A percentile compares a stretch with the other conserved stretches of the same genome.
phyloP scores from a whole-genome alignment of 2,113 vertebrate species.

The Semnopithecus entellus region DNA sequence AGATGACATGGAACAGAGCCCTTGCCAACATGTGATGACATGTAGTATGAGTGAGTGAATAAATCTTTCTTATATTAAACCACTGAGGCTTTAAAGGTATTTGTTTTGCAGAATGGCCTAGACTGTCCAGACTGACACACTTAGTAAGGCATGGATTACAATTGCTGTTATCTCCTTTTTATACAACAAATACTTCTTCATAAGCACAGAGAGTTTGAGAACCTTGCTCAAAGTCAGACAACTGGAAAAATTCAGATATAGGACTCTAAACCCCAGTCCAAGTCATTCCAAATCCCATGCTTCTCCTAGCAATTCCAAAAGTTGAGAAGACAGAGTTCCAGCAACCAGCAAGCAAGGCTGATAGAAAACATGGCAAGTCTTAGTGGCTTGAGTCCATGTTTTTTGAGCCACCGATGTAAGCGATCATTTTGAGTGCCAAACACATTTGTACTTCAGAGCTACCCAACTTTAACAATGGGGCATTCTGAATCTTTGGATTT shows the following conservation, averaged over 20 bases:
- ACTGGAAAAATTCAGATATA: not conserved
- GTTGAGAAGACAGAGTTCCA: not conserved
- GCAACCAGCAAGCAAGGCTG: not conserved
- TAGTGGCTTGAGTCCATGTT: not conserved
- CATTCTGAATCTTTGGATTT: conserved; percentile 25
- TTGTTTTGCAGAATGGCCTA: conserved; percentile 17
- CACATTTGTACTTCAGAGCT: conserved; percentile 42
- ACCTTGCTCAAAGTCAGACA: not conserved
- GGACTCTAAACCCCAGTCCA: not conserved
- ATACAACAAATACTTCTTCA: not conserved
- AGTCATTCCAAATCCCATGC: not conserved
- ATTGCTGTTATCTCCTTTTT: not conserved
- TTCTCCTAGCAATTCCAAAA: not conserved
- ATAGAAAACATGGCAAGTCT: not conserved
- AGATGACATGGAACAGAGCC: not conserved
- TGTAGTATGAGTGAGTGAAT: not conserved
- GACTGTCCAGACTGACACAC: not conserved
- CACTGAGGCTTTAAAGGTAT: not conserved
- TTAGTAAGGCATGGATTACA: not conserved
- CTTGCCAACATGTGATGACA: not conserved
- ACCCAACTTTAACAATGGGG: conserved; percentile 39
- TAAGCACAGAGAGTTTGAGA: not conserved
- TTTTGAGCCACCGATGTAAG: not conserved
- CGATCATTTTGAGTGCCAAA: not conserved
- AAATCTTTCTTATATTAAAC: not conserved